Evolutionary conservation across 2,113 vertebrate genomes (phyloP), one percentile per base, ranked within the genome.

Genomic region (Bujurquina vittata): DNA sequence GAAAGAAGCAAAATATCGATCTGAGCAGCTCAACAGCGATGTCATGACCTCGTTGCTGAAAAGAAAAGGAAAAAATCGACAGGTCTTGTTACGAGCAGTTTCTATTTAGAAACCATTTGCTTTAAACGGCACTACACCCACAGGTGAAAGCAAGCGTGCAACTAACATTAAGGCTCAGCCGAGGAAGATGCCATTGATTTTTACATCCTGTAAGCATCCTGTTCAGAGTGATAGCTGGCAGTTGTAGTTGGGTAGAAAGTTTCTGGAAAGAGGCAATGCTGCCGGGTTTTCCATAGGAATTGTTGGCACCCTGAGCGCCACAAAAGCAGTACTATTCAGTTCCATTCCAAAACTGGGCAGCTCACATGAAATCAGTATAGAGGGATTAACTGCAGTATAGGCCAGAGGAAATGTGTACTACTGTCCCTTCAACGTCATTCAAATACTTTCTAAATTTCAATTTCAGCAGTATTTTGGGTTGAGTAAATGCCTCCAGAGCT

Each of bases 1-100:
- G 43, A 5, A 43, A 69, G 65, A 69, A 69, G 65, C 46, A 7
- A 23, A 69, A 29, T 49, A 49, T 69, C 43, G 29, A 18, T 52
- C 26, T n/a, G 17, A 72, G 31, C 65, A 29, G 52, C 26, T 72
- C 65, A 52, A 52, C 43, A 72, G 17, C 17, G 31, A 1, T 72
- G 65, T 72, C 65, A n/a, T 72, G 65, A 72, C 43, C 49, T 72
- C 2, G 65, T 52, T 72, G 65, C 65, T 43, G 29, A 69, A 72
- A n/a, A 54, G 14, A 46, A 46, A 15, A 46, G 14, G 14, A 49
- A 49, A 7, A 31, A 69, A 31, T 52, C 43, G 26, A 52, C 65
- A 20, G 46, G 43, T 26, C 43, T 3, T 69, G 43, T 17, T 69
- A 17, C 31, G 40, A 69, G 65, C 65, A 52, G 65, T 31, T 29